Percentiles rank a stretch among this genome's conserved stretches.
phyloP scores from a whole-genome alignment of 2,113 vertebrate genomes.

The Prunella himalayana region DNA sequence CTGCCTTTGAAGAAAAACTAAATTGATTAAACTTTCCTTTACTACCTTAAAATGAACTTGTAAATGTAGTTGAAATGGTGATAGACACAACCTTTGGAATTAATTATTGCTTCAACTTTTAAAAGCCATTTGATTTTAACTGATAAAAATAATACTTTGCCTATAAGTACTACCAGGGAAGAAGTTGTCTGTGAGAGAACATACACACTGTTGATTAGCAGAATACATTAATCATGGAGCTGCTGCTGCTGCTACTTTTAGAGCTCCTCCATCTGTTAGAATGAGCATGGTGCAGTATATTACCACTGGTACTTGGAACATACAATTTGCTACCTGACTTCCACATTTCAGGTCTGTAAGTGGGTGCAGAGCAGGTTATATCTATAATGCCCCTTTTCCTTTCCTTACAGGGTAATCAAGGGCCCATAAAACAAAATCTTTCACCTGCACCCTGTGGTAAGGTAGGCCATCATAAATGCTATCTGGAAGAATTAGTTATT shows the following conservation, averaged over 20 bases:
- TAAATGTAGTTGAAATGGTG: neutral
- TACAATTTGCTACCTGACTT: neutral
- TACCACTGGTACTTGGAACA: neutral
- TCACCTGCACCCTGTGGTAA: neutral
- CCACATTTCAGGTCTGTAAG: neutral
- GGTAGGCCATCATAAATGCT: neutral
- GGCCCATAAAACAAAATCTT: neutral
- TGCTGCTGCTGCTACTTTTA: neutral
- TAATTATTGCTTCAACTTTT: neutral
- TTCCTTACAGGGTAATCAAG: neutral
- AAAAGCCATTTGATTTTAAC: neutral
- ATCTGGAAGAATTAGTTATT: neutral
- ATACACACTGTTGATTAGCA: neutral
- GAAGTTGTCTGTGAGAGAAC: neutral
- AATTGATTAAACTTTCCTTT: neutral
- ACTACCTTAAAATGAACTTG: neutral
- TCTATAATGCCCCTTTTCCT: neutral
- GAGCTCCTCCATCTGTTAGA: neutral
- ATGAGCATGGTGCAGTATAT: neutral
- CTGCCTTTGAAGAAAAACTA: neutral
- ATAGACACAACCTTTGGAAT: neutral
- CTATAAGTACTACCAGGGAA: neutral
- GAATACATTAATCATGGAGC: neutral
- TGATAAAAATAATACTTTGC: slow-evolving; percentile 18
- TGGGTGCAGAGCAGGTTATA: neutral